phyloP scores from a whole-genome alignment of 2,888 invertebrate genomes.

The Sinodicranocentrus sp. region DNA sequence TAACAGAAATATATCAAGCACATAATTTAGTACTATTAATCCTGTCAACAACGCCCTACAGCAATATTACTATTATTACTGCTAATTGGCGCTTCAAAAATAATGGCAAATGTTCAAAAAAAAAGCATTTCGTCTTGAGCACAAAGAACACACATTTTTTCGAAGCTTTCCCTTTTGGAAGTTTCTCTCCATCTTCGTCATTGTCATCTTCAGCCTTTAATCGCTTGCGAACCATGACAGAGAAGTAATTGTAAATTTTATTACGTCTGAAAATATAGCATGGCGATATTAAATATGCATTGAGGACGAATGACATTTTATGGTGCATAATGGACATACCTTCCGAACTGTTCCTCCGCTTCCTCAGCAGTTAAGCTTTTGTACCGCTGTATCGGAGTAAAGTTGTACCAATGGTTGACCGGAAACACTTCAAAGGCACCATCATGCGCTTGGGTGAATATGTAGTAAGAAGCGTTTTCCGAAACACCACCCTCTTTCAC shows the following conservation, averaged over 20 bases:
- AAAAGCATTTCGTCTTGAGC: too few species aligned
- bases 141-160: conserved; percentile 68
- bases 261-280: too few species aligned
- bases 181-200: conserved; percentile 83
- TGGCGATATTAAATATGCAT: too few species aligned
- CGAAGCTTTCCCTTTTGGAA: conserved; percentile 80
- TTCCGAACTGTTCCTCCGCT: conserved; percentile 97
- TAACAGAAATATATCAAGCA: too few species aligned
- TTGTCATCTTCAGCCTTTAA: conserved; percentile 84
- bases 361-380: conserved; percentile 98
- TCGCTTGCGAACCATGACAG: conserved; percentile 94
- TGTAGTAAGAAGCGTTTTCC: conserved; percentile 98
- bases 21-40: too few species aligned
- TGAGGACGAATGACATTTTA: too few species aligned
- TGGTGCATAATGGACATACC: too few species aligned
- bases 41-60: too few species aligned
- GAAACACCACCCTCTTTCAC: conserved; percentile 97
- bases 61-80: too few species aligned
- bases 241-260: conserved; percentile 97
- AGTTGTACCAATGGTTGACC: conserved; percentile 97
- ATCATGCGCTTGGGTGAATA: conserved; percentile 97
- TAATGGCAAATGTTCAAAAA: too few species aligned
- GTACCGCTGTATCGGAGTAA: conserved; percentile 92
- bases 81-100: too few species aligned
- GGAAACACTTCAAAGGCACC: conserved; percentile 98